A percentile compares a stretch with the other conserved stretches of the same genome.
Conservation (phyloP, 1,140 invertebrate genomes). For the Asbolus verrucosus region DNA sequence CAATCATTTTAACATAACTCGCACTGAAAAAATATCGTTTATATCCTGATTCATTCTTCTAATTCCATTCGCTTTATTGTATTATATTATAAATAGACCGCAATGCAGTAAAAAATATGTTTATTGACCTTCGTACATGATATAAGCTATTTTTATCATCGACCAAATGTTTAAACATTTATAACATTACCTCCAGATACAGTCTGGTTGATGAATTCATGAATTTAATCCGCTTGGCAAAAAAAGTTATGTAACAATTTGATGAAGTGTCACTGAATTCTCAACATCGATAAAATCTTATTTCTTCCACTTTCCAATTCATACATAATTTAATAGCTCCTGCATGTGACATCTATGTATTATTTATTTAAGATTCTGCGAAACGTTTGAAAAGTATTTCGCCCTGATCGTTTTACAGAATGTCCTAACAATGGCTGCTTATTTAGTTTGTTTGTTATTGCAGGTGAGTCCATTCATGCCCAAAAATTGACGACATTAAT, state of each 20-base stretch:
- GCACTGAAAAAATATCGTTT: conserved; percentile 7
- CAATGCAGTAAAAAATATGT: conserved; percentile 38
- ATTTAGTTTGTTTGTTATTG: background rate
- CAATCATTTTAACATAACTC: conserved; percentile 32
- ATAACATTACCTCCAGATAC: background rate
- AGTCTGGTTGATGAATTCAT: background rate
- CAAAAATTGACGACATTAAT: background rate
- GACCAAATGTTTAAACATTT: conserved; percentile 27
- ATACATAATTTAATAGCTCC: background rate
- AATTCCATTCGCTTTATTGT: conserved; percentile 31
- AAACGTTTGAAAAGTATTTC: background rate
- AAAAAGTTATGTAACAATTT: conserved; percentile 1
- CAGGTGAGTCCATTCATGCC: background rate
- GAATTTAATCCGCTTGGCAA: background rate
- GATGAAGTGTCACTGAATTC: background rate
- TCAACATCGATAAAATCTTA: background rate
- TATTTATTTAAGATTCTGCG: background rate
- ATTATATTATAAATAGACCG: conserved; percentile 19
- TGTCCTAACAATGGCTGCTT: background rate
- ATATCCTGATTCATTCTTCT: conserved; percentile 36
- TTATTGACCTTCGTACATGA: conserved; percentile 19
- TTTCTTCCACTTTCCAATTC: conserved; percentile 8
- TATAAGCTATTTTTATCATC: conserved; percentile 18
- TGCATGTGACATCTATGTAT: background rate
- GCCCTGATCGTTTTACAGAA: background rate